A percentile compares a stretch with the other conserved stretches of the same genome.
Conservation (phyloP, 2,113 vertebrate genomes). For the Gila orcuttii region DNA sequence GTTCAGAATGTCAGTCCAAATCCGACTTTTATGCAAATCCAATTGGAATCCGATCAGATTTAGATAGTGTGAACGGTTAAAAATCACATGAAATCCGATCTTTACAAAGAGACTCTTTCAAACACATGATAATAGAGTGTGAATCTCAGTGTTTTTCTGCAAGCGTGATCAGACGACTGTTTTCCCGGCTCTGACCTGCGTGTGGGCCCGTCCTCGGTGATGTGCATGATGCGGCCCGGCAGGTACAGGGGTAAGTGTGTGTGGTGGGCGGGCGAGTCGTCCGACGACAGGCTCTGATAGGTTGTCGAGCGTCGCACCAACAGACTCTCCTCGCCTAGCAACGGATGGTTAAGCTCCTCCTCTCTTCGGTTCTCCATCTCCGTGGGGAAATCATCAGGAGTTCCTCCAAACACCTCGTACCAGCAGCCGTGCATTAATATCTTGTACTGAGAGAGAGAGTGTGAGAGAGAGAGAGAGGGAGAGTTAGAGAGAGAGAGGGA, state of each 20-base stretch:
- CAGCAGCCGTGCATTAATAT: slow-evolving; percentile 91
- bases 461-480: neutral
- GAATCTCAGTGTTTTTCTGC: too few relatives aligned
- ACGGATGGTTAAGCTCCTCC: slow-evolving; percentile 81
- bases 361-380: slow-evolving; percentile 85
- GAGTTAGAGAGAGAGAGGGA: neutral
- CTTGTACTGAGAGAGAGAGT: slow-evolving; percentile 81
- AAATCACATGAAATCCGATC: too few relatives aligned
- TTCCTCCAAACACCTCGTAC: slow-evolving; percentile 92
- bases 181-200: slow-evolving; percentile 69
- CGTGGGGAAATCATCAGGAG: slow-evolving; percentile 82
- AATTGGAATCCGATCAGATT: too few relatives aligned
- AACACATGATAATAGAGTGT: too few relatives aligned
- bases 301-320: slow-evolving; percentile 80
- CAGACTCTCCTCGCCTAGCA: slow-evolving; percentile 89
- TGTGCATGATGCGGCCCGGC: slow-evolving; percentile 89
- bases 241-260: slow-evolving; percentile 85
- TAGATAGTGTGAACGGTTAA: too few relatives aligned
- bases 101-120: too few relatives aligned
- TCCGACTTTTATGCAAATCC: too few relatives aligned
- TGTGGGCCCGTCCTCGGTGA: slow-evolving; percentile 83
- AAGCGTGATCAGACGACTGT: too few relatives aligned
- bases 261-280: slow-evolving; percentile 76
- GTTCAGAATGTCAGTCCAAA: too few relatives aligned
- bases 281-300: slow-evolving; percentile 82